Percentiles rank a stretch among this genome's conserved stretches.
Conservation (phyloP, 2,888 invertebrate genomes). For the Tuberolachnus salignus region DNA sequence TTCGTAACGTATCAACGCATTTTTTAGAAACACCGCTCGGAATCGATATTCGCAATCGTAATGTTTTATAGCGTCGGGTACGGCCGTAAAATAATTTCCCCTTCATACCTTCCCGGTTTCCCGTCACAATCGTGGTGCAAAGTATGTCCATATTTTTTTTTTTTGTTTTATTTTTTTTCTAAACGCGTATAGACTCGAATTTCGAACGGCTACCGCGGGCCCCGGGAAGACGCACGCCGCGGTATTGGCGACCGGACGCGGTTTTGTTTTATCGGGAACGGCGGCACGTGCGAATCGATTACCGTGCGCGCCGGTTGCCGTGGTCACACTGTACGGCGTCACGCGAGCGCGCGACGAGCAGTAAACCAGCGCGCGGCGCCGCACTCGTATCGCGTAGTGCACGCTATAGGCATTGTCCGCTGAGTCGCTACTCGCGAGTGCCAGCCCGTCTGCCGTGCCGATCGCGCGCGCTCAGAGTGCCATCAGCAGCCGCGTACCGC, state of each 20-base stretch:
- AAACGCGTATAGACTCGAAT: no score
- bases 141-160: no score
- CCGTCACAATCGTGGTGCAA: no score
- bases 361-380: neutral
- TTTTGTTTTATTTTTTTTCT: no score
- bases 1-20: no score
- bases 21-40: no score
- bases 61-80: no score
- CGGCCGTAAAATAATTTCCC: no score
- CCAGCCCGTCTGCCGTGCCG: slow-evolving; percentile 23
- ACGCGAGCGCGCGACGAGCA: slow-evolving; percentile 10
- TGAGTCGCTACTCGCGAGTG: slow-evolving; percentile 18
- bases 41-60: no score
- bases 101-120: no score
- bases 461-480: slow-evolving; percentile 9
- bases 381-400: neutral
- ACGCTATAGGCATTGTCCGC: slow-evolving; percentile 13
- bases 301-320: slow-evolving; percentile 22
- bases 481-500: neutral
- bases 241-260: neutral
- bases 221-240: neutral
- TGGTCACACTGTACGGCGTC: slow-evolving; percentile 37
- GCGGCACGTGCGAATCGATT: slow-evolving; percentile 6
- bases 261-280: neutral
- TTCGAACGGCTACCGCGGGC: no score